A percentile compares a stretch with the other conserved stretches of the same genome.
Evolutionary conservation across 64 coral and sea anemone genomes (phyloP).

Genomic region (Dendrophyllia cribrosa): DNA sequence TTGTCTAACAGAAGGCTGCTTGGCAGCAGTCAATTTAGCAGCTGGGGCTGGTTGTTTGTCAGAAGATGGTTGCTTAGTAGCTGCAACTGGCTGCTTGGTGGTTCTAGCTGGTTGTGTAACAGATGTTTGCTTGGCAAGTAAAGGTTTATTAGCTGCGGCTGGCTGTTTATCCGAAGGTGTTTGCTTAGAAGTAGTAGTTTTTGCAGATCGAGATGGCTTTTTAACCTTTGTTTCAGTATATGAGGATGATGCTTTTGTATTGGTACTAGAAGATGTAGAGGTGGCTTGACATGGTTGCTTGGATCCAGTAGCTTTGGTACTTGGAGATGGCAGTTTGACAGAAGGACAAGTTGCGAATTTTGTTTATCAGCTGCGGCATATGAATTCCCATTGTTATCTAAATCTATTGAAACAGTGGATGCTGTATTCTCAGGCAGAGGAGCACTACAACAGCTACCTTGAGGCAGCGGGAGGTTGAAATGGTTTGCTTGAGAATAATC

Average conservation of each 20-base stretch:
- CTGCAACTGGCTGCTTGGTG: background rate
- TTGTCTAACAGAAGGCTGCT: background rate
- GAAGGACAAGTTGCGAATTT: background rate
- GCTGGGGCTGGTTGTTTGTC: background rate
- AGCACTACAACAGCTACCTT: conserved; percentile 38
- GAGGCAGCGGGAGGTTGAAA: conserved; percentile 54
- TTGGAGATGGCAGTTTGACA: background rate
- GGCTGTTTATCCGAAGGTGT: conserved; percentile 8
- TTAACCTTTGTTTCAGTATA: conserved; percentile 13
- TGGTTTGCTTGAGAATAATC: conserved; percentile 34
- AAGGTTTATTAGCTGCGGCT: background rate
- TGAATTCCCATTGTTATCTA: background rate
- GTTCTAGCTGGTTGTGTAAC: background rate
- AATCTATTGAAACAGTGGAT: conserved; percentile 2
- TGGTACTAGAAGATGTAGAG: background rate
- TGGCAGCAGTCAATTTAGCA: background rate
- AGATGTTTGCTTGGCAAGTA: conserved; percentile 25
- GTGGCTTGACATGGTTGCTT: conserved; percentile 17
- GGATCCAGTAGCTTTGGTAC: background rate
- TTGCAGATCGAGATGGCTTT: background rate
- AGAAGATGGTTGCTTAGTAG: conserved; percentile 16
- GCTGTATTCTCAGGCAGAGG: background rate
- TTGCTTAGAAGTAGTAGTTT: conserved; percentile 14
- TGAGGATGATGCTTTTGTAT: conserved; percentile 21
- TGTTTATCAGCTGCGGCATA: too few relatives aligned